These are phyloP conservation scores for Phengaris alcon DNA, from an alignment of 2,888 invertebrate genomes.

Conservation along the genomic window DNA sequence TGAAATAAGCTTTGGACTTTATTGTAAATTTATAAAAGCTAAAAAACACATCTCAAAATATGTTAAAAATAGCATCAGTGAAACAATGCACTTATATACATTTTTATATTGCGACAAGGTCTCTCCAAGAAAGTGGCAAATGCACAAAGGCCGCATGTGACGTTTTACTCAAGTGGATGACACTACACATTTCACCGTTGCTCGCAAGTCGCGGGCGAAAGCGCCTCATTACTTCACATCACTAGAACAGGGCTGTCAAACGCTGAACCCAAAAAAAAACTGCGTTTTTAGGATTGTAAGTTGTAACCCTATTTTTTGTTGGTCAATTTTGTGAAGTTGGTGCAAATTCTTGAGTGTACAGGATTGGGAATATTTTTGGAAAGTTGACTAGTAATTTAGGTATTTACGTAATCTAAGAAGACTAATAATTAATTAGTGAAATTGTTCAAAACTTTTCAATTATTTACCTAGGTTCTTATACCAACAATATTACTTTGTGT, in stretches of 20 bases:
- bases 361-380: background rate
- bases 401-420: background rate
- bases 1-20: background rate
- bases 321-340: background rate
- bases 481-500: too few relatives aligned
- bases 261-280: too few relatives aligned
- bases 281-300: too few relatives aligned
- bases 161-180: conserved; percentile 36
- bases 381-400: background rate
- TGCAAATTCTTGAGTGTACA: background rate
- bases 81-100: conserved; percentile 11
- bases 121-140: conserved; percentile 25
- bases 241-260: conserved; percentile 40
- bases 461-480: conserved; percentile 48
- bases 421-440: conserved; percentile 68
- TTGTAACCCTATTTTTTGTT: too few relatives aligned
- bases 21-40: too few relatives aligned
- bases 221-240: conserved; percentile 52
- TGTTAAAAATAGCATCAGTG: conserved; percentile 8
- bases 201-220: conserved; percentile 43
- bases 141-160: conserved; percentile 28
- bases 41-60: background rate
- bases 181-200: conserved; percentile 46
- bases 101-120: conserved; percentile 13
- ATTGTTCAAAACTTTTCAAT: conserved; percentile 61